phyloP scores from a whole-genome alignment of 2,888 invertebrate genomes.

The Chymomyza amoena region DNA sequence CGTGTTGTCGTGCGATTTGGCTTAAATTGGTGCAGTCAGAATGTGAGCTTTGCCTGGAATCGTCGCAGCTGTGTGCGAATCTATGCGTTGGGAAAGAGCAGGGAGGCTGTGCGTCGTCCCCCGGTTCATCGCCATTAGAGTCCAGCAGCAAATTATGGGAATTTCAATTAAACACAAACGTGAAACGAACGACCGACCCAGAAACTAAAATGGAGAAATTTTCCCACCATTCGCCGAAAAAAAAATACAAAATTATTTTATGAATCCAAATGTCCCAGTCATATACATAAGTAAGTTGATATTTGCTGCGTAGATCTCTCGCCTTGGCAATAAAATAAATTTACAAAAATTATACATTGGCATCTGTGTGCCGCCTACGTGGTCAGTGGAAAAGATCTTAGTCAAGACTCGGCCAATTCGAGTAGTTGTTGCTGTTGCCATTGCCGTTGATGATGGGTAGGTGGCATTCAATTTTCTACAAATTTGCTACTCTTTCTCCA shows the following conservation, averaged over 20 bases:
- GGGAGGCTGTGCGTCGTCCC: not conserved
- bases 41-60: not conserved
- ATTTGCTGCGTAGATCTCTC: not conserved
- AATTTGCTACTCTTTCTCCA: slow-evolving; percentile 65
- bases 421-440: not conserved
- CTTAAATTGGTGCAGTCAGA: slow-evolving; percentile 49
- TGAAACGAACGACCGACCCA: not conserved
- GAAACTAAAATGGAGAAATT: slow-evolving; percentile 43
- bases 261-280: not conserved
- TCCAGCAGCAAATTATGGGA: slow-evolving; percentile 49
- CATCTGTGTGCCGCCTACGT: slow-evolving; percentile 66
- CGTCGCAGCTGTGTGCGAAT: not conserved
- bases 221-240: slow-evolving; percentile 60
- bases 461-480: slow-evolving; percentile 59
- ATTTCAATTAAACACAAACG: slow-evolving; percentile 65
- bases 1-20: slow-evolving; percentile 65
- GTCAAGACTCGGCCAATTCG: not conserved
- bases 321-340: slow-evolving; percentile 37
- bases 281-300: not conserved
- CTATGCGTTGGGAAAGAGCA: not conserved
- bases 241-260: slow-evolving; percentile 31
- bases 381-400: slow-evolving; percentile 28
- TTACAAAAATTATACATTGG: slow-evolving; percentile 58
- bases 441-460: slow-evolving; percentile 31
- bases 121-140: slow-evolving; percentile 57